Evolutionary conservation across 92 coral and sea anemone species (phyloP), one percentile per base, ranked within the genome.

Genomic region (Parazoanthus darwini): DNA sequence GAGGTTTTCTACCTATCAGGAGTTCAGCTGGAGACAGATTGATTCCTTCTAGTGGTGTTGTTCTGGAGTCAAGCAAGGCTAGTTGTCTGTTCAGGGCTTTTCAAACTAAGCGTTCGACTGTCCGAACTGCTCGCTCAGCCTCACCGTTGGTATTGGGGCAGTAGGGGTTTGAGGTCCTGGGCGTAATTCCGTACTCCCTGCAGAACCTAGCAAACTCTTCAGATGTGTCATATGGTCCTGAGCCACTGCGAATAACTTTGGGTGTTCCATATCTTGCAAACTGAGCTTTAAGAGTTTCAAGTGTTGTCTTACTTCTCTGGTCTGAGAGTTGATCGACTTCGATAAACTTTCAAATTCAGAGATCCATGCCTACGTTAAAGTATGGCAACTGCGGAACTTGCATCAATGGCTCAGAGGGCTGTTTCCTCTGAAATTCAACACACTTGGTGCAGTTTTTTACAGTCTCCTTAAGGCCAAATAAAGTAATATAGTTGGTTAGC

Each of bases 241-340:
- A 58, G 89, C 38, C 92, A 86, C 89, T 85, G 37, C 89, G 73
- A 9, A 86, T 79, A 58, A 81, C 80, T 43, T 75, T 78, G 39
- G 88, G 92, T 77, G 79, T 81, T 46, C 92, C 85, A 74, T 86
- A 88, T 76, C 90, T 80, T 80, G 84, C 83, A 82, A 87, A 81
- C 11, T 90, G 90, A 8, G 85, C 58, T 80, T 90, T 87, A 39
- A 82, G 90, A 23, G 67, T 85, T 66, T 90, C 84, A 38, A 87
- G 73, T 42, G 82, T 81, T 6, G 82, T 72, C 35, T 79, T 85
- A 79, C 86, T 85, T 77, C 85, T 70, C 56, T 36, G 59, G 63
- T 46, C 51, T 3, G 51, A 46, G 36, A 86, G 92, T 87, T 80
- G 50, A 78, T 90, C 92, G 38, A 86, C 90, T 80, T 90, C 92